These are phyloP conservation scores for Macaria notata DNA, from an alignment of 2,888 invertebrate genomes.

Conservation along the genomic window DNA sequence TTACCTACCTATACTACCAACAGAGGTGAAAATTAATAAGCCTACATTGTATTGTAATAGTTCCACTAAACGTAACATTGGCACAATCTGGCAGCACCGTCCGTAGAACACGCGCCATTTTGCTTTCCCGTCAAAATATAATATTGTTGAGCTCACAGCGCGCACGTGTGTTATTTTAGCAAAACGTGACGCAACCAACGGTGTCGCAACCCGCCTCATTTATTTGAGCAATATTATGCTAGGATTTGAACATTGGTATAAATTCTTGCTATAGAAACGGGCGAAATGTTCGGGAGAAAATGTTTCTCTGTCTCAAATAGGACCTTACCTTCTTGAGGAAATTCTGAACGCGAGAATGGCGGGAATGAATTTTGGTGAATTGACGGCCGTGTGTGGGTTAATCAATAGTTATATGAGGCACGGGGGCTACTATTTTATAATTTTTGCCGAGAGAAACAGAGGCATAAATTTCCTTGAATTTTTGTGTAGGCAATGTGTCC, in stretches of 20 bases:
- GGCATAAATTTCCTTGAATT: too few relatives aligned
- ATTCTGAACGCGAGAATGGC: too few relatives aligned
- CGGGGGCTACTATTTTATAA: too few relatives aligned
- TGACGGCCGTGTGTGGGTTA: too few relatives aligned
- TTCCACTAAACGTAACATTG: neutral
- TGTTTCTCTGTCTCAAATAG: conserved; percentile 5
- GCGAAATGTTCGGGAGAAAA: conserved; percentile 10
- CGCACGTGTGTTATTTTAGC: conserved; percentile 28
- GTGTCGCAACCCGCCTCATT: conserved; percentile 24
- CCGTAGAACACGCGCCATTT: conserved; percentile 19
- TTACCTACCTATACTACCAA: too few relatives aligned
- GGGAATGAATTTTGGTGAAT: too few relatives aligned
- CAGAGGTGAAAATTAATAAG: too few relatives aligned
- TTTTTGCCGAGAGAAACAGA: too few relatives aligned
- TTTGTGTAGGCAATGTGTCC: too few relatives aligned
- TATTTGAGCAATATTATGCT: conserved; percentile 24
- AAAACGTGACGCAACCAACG: conserved; percentile 21
- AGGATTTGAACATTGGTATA: conserved; percentile 22
- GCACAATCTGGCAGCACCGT: conserved; percentile 14
- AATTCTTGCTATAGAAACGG: conserved; percentile 17
- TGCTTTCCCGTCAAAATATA: conserved; percentile 27
- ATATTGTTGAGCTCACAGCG: conserved; percentile 15
- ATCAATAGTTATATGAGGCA: too few relatives aligned
- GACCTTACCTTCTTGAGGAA: too few relatives aligned
- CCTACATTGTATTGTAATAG: neutral